Conservation (phyloP, 1,140 invertebrate genomes). For the Psilanteris sp. region DNA sequence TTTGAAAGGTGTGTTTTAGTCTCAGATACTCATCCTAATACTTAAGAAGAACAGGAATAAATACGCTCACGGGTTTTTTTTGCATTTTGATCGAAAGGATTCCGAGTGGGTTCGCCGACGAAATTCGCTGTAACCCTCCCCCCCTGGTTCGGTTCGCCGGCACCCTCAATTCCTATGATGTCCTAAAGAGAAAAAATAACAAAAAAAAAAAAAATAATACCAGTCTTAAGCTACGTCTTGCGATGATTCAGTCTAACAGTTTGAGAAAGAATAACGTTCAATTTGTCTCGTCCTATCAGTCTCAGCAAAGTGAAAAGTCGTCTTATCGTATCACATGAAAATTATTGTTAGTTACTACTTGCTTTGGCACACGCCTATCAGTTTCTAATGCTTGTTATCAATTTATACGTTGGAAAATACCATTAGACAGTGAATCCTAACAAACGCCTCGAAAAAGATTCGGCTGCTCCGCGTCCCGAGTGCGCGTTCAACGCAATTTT, state of each 20-base stretch:
- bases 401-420: slow-evolving; percentile 1
- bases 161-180: slow-evolving; percentile 69
- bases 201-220: too few relatives aligned
- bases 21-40: slow-evolving; percentile 72
- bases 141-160: too few relatives aligned
- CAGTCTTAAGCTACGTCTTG: slow-evolving; percentile 53
- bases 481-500: too few relatives aligned
- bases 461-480: too few relatives aligned
- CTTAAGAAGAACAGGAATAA: slow-evolving; percentile 70
- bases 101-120: slow-evolving; percentile 27
- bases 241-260: slow-evolving; percentile 61
- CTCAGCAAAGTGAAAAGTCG: slow-evolving; percentile 61
- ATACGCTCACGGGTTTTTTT: too few relatives aligned
- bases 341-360: slow-evolving; percentile 56
- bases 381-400: slow-evolving; percentile 24
- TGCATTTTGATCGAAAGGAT: slow-evolving; percentile 67
- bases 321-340: slow-evolving; percentile 63
- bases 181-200: slow-evolving; percentile 15
- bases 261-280: slow-evolving; percentile 47
- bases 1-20: slow-evolving; percentile 73
- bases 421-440: slow-evolving; percentile 49
- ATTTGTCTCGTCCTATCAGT: slow-evolving; percentile 58
- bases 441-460: slow-evolving; percentile 63
- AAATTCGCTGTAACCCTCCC: too few relatives aligned
- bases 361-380: slow-evolving; percentile 14